Percentiles rank a stretch among this genome's conserved stretches.
These are phyloP conservation scores for Poecilia gillii DNA, from an alignment of 2,797 vertebrate species.

Conservation along the genomic window DNA sequence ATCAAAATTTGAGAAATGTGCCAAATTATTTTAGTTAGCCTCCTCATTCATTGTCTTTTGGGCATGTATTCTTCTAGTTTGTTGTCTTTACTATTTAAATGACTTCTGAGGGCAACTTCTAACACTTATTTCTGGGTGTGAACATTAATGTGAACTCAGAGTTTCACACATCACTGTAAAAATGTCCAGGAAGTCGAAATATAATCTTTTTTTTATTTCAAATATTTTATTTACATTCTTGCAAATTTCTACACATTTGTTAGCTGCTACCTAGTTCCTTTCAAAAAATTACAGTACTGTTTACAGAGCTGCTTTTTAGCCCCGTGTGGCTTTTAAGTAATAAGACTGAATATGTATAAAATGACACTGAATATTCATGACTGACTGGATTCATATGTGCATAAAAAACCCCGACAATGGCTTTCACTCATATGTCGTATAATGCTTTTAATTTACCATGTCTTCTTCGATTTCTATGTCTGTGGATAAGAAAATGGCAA, in stretches of 20 bases:
- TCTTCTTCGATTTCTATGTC: constrained; percentile 31
- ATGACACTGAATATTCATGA: not conserved
- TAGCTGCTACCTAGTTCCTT: not conserved
- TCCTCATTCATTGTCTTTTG: not conserved
- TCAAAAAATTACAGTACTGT: not conserved
- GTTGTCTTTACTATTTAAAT: not conserved
- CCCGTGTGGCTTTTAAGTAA: constrained; percentile 31
- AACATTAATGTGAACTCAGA: not conserved
- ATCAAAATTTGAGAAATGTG: not conserved
- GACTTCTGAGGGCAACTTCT: not conserved
- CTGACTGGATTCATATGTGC: not conserved
- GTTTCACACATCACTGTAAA: not conserved
- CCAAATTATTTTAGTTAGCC: not conserved
- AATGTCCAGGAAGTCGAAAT: not conserved
- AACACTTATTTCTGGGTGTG: not conserved
- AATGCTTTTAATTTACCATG: constrained; percentile 4
- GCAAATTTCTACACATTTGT: not conserved
- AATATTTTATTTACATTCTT: not conserved
- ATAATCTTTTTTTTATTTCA: not conserved
- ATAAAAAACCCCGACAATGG: not conserved
- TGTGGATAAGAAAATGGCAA: constrained; percentile 47
- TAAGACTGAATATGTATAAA: constrained; percentile 3
- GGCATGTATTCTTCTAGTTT: not conserved
- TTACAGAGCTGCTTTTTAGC: not conserved
- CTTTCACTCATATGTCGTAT: constrained; percentile 23